Conservation (phyloP, 2,797 vertebrate genomes). For the Helostoma temminkii region DNA sequence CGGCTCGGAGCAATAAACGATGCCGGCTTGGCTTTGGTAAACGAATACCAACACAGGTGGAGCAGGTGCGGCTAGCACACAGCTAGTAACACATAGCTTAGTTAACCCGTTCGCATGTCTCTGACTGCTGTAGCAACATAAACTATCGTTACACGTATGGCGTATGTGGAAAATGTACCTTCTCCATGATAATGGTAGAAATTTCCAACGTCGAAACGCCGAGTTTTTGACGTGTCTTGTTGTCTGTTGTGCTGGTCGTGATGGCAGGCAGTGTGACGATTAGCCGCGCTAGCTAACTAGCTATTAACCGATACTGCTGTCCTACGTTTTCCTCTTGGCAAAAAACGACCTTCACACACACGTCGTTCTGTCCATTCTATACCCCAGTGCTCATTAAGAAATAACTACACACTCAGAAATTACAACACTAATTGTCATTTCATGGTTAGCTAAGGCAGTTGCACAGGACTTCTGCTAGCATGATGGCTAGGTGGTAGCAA, state of each 20-base stretch:
- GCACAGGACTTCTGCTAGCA: slow-evolving; percentile 64
- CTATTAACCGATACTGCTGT: slow-evolving; percentile 45
- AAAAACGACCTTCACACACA: slow-evolving; percentile 35
- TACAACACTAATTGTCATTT: neutral
- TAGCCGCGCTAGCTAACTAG: slow-evolving; percentile 63
- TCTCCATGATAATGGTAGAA: slow-evolving; percentile 71
- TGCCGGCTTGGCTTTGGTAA: slow-evolving; percentile 55
- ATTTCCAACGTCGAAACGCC: slow-evolving; percentile 35
- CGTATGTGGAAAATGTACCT: slow-evolving; percentile 54
- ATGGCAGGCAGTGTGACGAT: slow-evolving; percentile 36
- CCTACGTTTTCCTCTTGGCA: slow-evolving; percentile 14
- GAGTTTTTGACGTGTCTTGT: slow-evolving; percentile 28
- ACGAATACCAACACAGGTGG: slow-evolving; percentile 31
- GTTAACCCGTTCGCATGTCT: slow-evolving; percentile 8
- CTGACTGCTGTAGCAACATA: neutral
- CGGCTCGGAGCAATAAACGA: slow-evolving; percentile 20
- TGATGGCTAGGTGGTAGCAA: slow-evolving; percentile 51
- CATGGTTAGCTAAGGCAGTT: slow-evolving; percentile 53
- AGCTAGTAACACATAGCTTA: slow-evolving; percentile 23
- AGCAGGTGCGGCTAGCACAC: slow-evolving; percentile 66
- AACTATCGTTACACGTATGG: neutral
- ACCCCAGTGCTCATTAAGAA: neutral
- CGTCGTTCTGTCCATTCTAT: slow-evolving; percentile 53
- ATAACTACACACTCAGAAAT: neutral
- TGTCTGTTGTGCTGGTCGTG: slow-evolving; percentile 48